Evolutionary conservation across 1,140 invertebrate species (phyloP).

Genomic region (Microplitis mediator): DNA sequence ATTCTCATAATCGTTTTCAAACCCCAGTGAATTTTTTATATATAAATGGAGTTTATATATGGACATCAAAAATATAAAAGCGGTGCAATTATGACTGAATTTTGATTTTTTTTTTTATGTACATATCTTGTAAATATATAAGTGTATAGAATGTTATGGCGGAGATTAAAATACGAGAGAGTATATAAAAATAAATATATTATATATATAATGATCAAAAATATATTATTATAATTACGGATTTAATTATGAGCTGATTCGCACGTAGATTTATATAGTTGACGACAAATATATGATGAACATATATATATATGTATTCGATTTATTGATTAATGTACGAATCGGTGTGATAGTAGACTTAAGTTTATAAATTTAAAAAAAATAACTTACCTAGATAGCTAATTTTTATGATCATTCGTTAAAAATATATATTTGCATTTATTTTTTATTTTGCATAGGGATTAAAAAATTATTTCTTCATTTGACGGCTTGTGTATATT

Average conservation of each 20-base stretch:
- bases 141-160: constrained; percentile 16
- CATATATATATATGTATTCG: constrained; percentile 31
- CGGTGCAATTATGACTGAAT: constrained; percentile 30
- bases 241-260: background rate
- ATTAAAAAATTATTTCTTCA: too few relatives aligned
- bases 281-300: constrained; percentile 1
- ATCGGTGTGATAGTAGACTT: constrained; percentile 63
- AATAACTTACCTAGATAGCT: constrained; percentile 18
- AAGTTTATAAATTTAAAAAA: constrained; percentile 34
- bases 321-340: constrained; percentile 53
- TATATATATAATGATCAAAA: background rate
- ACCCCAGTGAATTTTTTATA: background rate
- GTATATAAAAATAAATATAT: background rate
- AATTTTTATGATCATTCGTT: background rate
- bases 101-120: constrained; percentile 19
- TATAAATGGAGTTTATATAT: background rate
- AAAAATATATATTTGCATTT: too few relatives aligned
- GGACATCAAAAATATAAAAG: background rate
- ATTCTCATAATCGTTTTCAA: too few relatives aligned
- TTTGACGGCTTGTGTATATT: too few relatives aligned
- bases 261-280: background rate
- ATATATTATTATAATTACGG: too few relatives aligned
- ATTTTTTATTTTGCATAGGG: too few relatives aligned
- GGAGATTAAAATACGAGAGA: background rate
- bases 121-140: constrained; percentile 22